Base-by-base conservation (phyloP, 2,888 invertebrate genomes). In the Macaria liturata region DNA sequence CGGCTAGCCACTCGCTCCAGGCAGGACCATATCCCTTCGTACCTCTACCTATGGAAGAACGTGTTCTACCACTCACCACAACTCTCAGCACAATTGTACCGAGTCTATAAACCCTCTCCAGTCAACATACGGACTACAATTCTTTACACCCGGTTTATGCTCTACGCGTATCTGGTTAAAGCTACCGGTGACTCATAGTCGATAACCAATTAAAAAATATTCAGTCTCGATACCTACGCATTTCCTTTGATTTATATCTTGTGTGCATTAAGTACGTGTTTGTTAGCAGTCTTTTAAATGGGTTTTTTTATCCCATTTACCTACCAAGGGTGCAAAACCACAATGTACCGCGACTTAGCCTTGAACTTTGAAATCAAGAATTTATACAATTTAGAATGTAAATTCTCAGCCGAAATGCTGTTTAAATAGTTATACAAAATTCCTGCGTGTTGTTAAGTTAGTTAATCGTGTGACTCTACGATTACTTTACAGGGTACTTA, bases 181-280 rank as follows among this genome's bases (percentile, higher is more conserved):
- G 57, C 57, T 55, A 47, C 43, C 55, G 53, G 59, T 70, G 70
- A 70, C 54, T 68, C 68, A 70, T 64, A 68, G 47, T 49, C 63
- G 52, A 66, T 58, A 62, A 60, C 62, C 62, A 66, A 70, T 67
- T 65, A 68, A 66, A 68, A 62, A 67, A 62, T 65, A 59, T 59
- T 57, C 58, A 60, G 46, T 61, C 54, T 58, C 49, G 9, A 49
- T 55, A 45, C 45, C 37, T 46, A 61, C 47, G 58, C 53, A 49
- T 62, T 64, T 65, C 57, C 53, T 60, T 53, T 46, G 52, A n/a
- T 8, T 47, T 43, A 37, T 7, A 37, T 6, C 4, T 6, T 37
- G 34, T 37, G 34, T 37, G 34, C 1, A 6, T 37, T 6, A 37
- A 37, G 4, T 6, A 37, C 5, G 34, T 37, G 20, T 20, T 20